Conservation (phyloP, 2,797 vertebrate species). For the Myotis myotis region DNA sequence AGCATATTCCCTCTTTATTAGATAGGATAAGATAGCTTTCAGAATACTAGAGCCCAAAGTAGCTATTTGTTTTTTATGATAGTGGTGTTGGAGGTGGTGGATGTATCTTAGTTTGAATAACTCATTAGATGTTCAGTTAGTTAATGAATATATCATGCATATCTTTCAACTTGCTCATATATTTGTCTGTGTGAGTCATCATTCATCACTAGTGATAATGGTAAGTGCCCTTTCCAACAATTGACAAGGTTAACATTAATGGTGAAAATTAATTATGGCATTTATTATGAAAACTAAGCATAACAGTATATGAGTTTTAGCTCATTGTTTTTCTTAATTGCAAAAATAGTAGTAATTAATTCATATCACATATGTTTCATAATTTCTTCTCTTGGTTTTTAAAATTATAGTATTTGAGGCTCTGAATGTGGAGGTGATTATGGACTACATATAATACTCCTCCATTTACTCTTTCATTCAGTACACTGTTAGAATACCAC, state of each 20-base stretch:
- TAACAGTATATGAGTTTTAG: not conserved
- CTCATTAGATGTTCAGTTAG: not conserved
- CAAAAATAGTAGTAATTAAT: not conserved
- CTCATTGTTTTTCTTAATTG: constrained; percentile 5
- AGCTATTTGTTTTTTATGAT: not conserved
- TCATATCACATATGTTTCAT: not conserved
- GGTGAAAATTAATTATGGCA: not conserved
- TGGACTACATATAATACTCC: not conserved
- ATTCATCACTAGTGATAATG: not conserved
- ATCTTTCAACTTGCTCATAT: not conserved
- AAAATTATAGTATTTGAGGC: not conserved
- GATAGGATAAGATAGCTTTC: not conserved
- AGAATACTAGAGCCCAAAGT: not conserved
- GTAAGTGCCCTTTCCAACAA: not conserved
- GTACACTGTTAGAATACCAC: not conserved
- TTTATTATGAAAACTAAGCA: not conserved
- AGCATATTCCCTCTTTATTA: too few relatives aligned
- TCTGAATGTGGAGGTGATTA: not conserved
- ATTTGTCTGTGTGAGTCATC: not conserved
- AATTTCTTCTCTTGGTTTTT: constrained; percentile 28
- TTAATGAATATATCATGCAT: not conserved
- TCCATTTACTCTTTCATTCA: not conserved
- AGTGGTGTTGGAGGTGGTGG: not conserved
- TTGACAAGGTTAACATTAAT: not conserved
- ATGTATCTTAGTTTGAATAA: not conserved